Conservation (phyloP, 64 coral and sea anemone species). For the Trachythela sp. region DNA sequence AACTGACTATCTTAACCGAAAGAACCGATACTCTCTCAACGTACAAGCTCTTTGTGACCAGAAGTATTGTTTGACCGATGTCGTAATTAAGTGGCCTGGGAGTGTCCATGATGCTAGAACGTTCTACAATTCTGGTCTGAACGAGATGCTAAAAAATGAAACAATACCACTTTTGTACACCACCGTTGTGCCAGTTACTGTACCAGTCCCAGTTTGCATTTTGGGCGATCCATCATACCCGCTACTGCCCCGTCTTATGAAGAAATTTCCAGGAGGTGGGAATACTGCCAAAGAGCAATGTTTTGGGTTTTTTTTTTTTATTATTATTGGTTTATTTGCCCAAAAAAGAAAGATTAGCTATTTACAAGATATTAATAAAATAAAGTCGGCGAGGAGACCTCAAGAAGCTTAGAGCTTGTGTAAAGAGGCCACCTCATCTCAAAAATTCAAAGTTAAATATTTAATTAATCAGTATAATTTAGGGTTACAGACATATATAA, state of each 20-base stretch:
- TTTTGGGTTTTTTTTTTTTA: too few relatives aligned
- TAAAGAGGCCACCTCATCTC: too few relatives aligned
- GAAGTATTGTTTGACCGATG: not conserved
- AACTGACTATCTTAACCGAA: not conserved
- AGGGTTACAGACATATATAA: too few relatives aligned
- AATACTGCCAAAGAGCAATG: not conserved
- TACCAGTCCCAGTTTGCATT: not conserved
- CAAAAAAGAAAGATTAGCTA: too few relatives aligned
- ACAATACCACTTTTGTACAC: not conserved
- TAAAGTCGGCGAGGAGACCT: too few relatives aligned
- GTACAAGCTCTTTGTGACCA: not conserved
- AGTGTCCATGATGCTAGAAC: not conserved
- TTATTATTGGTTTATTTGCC: too few relatives aligned
- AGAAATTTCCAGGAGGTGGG: not conserved
- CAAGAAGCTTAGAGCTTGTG: too few relatives aligned
- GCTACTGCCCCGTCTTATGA: not conserved
- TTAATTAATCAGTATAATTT: too few relatives aligned
- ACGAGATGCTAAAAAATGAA: not conserved
- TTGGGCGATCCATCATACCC: not conserved
- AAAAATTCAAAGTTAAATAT: too few relatives aligned
- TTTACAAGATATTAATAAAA: too few relatives aligned
- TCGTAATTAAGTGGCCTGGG: not conserved
- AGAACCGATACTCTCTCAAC: not conserved
- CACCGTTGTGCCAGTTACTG: not conserved
- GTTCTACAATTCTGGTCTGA: not conserved